Percentiles rank a stretch among this genome's conserved stretches.
Evolutionary conservation across 2,797 vertebrate genomes (phyloP).

Genomic region (Taeniopygia guttata): DNA sequence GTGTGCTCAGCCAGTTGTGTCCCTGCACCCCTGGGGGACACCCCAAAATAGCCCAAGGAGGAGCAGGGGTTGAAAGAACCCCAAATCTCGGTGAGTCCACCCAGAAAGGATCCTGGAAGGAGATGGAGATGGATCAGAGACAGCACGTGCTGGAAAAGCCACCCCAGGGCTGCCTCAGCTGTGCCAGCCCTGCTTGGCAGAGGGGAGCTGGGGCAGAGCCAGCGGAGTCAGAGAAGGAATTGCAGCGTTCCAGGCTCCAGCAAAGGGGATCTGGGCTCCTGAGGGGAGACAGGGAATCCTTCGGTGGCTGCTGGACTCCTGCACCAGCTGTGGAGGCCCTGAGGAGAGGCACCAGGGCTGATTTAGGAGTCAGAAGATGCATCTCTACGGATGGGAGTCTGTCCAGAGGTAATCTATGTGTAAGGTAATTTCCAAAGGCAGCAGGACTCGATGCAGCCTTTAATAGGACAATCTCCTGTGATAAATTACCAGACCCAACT

Average conservation of each 20-base stretch:
- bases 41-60: neutral
- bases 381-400: neutral
- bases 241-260: neutral
- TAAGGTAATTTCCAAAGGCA: slow-evolving; percentile 51
- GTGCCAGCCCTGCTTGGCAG: neutral
- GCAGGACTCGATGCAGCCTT: slow-evolving; percentile 49
- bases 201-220: neutral
- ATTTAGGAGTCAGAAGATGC: slow-evolving; percentile 11
- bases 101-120: neutral
- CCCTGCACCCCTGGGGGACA: neutral
- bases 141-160: neutral
- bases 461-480: slow-evolving; percentile 70
- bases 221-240: neutral
- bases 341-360: neutral
- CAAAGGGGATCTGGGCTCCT: neutral
- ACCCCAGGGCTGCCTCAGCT: neutral
- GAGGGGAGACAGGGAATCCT: neutral
- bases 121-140: neutral
- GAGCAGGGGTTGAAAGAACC: accelerated
- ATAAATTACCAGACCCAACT: slow-evolving; percentile 69
- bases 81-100: neutral
- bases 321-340: neutral
- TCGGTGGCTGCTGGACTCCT: neutral
- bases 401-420: slow-evolving; percentile 31
- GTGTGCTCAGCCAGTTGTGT: accelerated